Conservation (phyloP, 2,888 invertebrate species). For the Colletes collaris region DNA sequence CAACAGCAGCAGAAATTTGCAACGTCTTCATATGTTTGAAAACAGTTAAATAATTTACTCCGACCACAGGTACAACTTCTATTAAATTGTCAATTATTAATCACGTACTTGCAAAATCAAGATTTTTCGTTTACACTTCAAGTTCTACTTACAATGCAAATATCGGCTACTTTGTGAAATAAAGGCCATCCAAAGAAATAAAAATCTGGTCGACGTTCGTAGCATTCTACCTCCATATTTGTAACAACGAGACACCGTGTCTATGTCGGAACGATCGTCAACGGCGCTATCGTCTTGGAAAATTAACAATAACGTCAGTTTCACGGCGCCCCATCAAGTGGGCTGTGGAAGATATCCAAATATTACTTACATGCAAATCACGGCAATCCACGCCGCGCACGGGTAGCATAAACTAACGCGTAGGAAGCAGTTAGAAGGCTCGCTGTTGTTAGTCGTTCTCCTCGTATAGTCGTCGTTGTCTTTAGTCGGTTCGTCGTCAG, state of each 20-base stretch:
- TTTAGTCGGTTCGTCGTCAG: constrained; percentile 56
- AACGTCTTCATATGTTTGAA: too few relatives aligned
- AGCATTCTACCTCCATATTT: too few relatives aligned
- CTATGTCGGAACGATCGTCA: background rate
- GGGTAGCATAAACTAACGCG: constrained; percentile 45
- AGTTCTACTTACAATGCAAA: too few relatives aligned
- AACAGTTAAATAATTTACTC: too few relatives aligned
- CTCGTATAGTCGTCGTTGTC: constrained; percentile 33
- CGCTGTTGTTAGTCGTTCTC: constrained; percentile 14
- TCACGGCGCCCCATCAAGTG: background rate
- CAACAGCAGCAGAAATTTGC: too few relatives aligned
- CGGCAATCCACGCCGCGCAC: constrained; percentile 16
- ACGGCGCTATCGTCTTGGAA: background rate
- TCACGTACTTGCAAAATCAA: too few relatives aligned
- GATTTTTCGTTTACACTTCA: too few relatives aligned
- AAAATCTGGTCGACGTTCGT: too few relatives aligned
- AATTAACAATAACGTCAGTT: constrained; percentile 21
- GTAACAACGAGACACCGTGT: background rate
- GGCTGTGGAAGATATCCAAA: background rate
- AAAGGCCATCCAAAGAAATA: too few relatives aligned
- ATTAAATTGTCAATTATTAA: too few relatives aligned
- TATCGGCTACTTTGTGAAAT: too few relatives aligned
- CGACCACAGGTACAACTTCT: too few relatives aligned
- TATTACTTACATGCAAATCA: constrained; percentile 42
- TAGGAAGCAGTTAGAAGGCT: constrained; percentile 47